These are phyloP conservation scores for Parnassius orleans DNA, from an alignment of 2,888 invertebrate species.

Conservation along the genomic window DNA sequence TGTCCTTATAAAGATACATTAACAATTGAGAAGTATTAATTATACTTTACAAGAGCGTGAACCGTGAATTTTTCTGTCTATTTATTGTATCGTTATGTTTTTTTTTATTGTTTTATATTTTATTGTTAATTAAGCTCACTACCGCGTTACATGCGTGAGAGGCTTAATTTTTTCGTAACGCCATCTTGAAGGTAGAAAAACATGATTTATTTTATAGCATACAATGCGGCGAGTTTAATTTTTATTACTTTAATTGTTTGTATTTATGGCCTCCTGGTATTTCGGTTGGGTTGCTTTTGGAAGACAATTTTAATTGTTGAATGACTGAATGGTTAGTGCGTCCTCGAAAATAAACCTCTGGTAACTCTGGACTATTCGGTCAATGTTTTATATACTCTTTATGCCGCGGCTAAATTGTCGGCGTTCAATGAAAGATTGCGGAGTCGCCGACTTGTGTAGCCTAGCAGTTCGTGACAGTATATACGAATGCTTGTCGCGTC, in stretches of 20 bases:
- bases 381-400: no score
- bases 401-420: no score
- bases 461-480: no score
- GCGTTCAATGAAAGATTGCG: no score
- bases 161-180: conserved; percentile 39
- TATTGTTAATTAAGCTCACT: conserved; percentile 22
- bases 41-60: conserved; percentile 15
- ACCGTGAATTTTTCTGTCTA: background rate
- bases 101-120: conserved; percentile 10
- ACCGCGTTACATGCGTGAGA: conserved; percentile 16
- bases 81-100: conserved; percentile 3
- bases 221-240: conserved; percentile 6
- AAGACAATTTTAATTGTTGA: background rate
- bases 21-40: conserved; percentile 18
- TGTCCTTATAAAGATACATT: conserved; percentile 10
- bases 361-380: no score
- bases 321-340: background rate
- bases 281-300: background rate
- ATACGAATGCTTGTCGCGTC: no score
- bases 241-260: conserved; percentile 15
- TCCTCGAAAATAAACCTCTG: no score
- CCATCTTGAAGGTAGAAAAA: conserved; percentile 5
- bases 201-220: conserved; percentile 28
- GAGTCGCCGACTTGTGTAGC: no score
- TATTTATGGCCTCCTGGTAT: conserved; percentile 7